Percentiles rank a stretch among this genome's conserved stretches.
Conservation (phyloP, 2,113 vertebrate species). For the Pollimyrus isidori region DNA sequence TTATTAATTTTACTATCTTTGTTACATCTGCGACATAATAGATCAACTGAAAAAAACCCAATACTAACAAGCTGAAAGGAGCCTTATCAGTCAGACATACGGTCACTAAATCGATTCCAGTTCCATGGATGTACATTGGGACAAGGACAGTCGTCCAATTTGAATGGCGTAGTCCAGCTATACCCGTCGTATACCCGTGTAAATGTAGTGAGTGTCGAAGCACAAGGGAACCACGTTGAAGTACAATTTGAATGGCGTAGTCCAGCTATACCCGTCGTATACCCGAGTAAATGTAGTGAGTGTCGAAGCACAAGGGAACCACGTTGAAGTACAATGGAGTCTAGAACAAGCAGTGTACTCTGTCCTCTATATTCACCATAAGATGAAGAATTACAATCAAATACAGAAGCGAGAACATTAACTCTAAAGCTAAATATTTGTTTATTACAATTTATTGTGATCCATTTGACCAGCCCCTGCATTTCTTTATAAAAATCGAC, state of each 20-base stretch:
- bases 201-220: not conserved
- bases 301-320: not conserved
- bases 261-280: too few species aligned
- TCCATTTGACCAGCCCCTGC: not conserved
- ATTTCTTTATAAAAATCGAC: not conserved
- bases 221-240: not conserved
- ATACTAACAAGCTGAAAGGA: too few species aligned
- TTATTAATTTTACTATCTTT: too few species aligned
- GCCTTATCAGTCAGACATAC: too few species aligned
- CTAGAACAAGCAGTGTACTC: not conserved
- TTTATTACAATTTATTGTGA: not conserved
- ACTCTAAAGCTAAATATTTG: not conserved
- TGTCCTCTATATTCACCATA: not conserved
- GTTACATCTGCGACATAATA: too few species aligned
- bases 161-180: too few species aligned
- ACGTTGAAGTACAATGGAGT: not conserved
- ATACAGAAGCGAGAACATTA: not conserved
- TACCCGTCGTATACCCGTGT: too few species aligned
- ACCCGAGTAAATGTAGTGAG: not conserved
- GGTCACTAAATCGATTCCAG: too few species aligned
- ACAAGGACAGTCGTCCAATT: too few species aligned
- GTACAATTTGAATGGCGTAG: too few species aligned
- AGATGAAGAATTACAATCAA: not conserved
- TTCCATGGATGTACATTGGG: too few species aligned
- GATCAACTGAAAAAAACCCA: too few species aligned